A percentile compares a stretch with the other conserved stretches of the same genome.
These are phyloP conservation scores for Phrynosoma blainvillii DNA, from an alignment of 2,113 vertebrate species.

Conservation along the genomic window DNA sequence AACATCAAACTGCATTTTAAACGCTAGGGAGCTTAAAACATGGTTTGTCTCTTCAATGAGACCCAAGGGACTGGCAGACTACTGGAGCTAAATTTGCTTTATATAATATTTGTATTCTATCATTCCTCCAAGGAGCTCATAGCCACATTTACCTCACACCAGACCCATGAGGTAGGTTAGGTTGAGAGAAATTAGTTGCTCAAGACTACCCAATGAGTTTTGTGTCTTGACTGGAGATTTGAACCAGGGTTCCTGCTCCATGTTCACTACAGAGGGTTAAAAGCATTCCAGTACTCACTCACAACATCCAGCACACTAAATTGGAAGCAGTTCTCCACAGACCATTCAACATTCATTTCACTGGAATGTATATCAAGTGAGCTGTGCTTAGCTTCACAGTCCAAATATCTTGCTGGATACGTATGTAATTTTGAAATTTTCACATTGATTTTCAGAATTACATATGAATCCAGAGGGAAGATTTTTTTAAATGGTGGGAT, in stretches of 20 bases:
- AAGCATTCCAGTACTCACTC: neutral
- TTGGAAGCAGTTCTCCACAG: neutral
- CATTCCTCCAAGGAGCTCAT: neutral
- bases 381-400: neutral
- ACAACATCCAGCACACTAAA: neutral
- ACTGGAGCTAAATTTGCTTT: neutral
- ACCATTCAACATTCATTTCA: neutral
- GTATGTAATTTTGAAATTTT: neutral
- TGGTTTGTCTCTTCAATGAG: neutral
- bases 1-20: slow-evolving; percentile 18
- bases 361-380: neutral
- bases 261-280: neutral
- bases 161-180: neutral
- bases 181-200: neutral
- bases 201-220: neutral
- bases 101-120: slow-evolving; percentile 12
- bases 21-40: slow-evolving; percentile 1
- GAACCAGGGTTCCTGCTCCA: neutral
- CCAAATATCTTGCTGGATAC: neutral
- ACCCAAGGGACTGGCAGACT: slow-evolving; percentile 3
- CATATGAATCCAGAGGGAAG: too few species aligned
- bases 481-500: too few species aligned
- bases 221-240: neutral
- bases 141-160: neutral
- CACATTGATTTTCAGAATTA: too few species aligned